Evolutionary conservation across 2,113 vertebrate species (phyloP), one percentile per base, ranked within the genome.

Genomic region (Melanostigma gelatinosum): DNA sequence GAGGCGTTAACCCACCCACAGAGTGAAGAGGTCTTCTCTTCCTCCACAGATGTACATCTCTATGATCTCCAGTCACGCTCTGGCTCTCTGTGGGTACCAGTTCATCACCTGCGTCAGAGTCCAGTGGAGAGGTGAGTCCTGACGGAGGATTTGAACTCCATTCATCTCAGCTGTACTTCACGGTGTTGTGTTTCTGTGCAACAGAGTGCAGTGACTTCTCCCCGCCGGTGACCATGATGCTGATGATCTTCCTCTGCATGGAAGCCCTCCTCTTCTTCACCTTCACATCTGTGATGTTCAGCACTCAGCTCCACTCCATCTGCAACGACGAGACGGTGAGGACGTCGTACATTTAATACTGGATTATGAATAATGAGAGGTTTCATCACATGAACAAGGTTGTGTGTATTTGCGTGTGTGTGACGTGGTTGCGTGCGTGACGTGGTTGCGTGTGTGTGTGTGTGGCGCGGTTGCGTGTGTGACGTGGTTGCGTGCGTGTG

Each of bases 201-300:
- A 0, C 94, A 98, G 97, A 97, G 79, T 98, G 97, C 96, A 97
- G 97, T 71, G 96, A 95, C 72, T 98, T 98, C 75, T 97, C 97
- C 6, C 97, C 97, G 16, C 97, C 97, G 0, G 95, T 97, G 85
- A 97, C 97, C 12, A 97, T 98, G 58, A 95, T 97, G 93, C 96
- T 98, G 90, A 91, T 98, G 92, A 95, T 96, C 90, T 97, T 97
- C 95, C 94, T 98, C 92, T 97, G 96, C 93, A 96, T 98, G 94
- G 97, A 98, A 88, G 96, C 96, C 40, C 95, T 98, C 60, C 96
- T 98, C 89, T 98, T 98, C 87, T 96, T 98, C 93, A 97, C 96
- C 15, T 98, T 98, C 95, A 98, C 97, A 0, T 95, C 97, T 1
- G 96, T 98, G 18, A 98, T 98, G 97, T 97, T 98, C 77, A 96